These are phyloP conservation scores for Ellobium chinense DNA, from an alignment of 2,888 invertebrate genomes.

Conservation along the genomic window DNA sequence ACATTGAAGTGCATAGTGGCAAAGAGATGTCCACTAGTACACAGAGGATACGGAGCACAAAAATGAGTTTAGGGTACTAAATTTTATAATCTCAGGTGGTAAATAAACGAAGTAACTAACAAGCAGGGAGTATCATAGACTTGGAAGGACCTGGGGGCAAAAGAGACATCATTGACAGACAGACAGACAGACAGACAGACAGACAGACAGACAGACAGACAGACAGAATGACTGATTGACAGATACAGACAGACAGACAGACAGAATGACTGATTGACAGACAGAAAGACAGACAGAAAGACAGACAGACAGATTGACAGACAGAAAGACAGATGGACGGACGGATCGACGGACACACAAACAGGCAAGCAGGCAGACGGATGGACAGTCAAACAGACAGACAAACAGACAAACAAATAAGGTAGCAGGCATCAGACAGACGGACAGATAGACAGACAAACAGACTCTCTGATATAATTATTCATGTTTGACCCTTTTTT, in stretches of 20 bases:
- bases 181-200: not conserved
- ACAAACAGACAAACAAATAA: not conserved
- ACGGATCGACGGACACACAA: not conserved
- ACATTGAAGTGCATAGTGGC: no score
- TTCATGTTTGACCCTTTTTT: no score
- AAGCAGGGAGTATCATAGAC: no score
- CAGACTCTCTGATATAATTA: no score
- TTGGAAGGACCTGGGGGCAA: no score
- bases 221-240: not conserved
- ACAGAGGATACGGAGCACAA: no score
- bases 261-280: not conserved
- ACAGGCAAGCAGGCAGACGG: not conserved
- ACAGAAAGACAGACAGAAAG: not conserved
- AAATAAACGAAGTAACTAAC: no score
- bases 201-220: slow-evolving; percentile 3
- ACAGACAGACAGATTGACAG: no score
- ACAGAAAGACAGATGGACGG: not conserved
- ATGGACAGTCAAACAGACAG: not conserved
- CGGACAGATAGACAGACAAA: not conserved
- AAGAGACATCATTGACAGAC: no score
- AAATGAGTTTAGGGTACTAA: no score
- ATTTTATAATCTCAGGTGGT: no score
- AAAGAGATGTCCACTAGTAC: no score
- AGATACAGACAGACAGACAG: not conserved
- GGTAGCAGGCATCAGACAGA: not conserved